A percentile compares a stretch with the other conserved stretches of the same genome.
Evolutionary conservation across 1,140 invertebrate species (phyloP).

Genomic region (Dendrolimus kikuchii): DNA sequence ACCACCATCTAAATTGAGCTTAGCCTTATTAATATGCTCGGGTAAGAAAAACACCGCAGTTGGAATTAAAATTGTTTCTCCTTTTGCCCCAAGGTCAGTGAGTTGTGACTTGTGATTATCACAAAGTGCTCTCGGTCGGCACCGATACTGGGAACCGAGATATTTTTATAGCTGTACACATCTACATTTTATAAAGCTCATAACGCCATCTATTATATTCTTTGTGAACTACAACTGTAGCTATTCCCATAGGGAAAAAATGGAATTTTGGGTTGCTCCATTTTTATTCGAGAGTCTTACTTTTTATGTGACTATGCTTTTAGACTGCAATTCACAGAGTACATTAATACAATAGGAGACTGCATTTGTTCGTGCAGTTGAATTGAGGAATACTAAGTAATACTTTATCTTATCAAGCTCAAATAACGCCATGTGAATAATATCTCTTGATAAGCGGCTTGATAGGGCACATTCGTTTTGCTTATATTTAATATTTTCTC

Average conservation of each 20-base stretch:
- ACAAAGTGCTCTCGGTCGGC: slow-evolving; percentile 25
- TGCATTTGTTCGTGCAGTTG: no score
- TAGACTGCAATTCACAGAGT: no score
- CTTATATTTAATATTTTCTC: no score
- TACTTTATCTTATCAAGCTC: slow-evolving; percentile 13
- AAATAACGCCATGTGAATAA: slow-evolving; percentile 7
- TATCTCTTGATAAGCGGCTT: slow-evolving; percentile 6
- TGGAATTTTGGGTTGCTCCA: no score
- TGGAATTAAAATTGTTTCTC: slow-evolving; percentile 50
- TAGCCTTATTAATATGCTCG: slow-evolving; percentile 43
- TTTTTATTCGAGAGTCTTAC: no score
- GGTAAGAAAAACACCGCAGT: slow-evolving; percentile 39
- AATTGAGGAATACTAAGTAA: slow-evolving; percentile 1
- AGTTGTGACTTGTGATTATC: slow-evolving; percentile 55
- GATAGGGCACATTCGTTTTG: slow-evolving; percentile 1
- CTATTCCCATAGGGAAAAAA: no score
- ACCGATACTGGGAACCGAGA: slow-evolving; percentile 30
- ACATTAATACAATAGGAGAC: no score
- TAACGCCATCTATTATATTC: slow-evolving; percentile 36
- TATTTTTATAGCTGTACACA: slow-evolving; percentile 24
- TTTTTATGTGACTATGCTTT: no score
- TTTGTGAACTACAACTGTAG: slow-evolving; percentile 7
- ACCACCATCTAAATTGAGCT: slow-evolving; percentile 19
- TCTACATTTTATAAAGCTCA: slow-evolving; percentile 7
- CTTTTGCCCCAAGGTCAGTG: slow-evolving; percentile 61